Base-by-base conservation (phyloP, 1,140 invertebrate genomes). In the Drosophila repleta region DNA sequence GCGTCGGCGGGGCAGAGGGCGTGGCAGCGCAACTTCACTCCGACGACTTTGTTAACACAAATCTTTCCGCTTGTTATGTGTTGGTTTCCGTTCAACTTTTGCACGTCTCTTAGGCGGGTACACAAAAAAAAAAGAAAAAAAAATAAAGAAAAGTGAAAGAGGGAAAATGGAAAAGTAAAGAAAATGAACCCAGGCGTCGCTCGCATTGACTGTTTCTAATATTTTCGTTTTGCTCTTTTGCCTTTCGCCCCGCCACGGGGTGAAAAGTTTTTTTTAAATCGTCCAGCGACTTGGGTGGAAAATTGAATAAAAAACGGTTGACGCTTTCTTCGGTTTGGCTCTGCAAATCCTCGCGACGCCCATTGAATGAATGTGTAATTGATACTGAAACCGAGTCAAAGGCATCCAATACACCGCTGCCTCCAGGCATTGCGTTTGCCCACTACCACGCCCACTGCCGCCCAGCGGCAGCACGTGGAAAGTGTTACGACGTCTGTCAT, bases 21-120 rank as follows among this genome's bases (percentile, higher is more conserved):
- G 49, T 17, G 49, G n/a, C 26, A 17, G 24, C 46, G 46, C n/a
- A 35, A 68, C 21, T 52, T 49, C 32, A 66, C 67, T 37, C 64
- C 68, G 63, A 65, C 57, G 78, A 79, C 76, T 79, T 79, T 87
- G 82, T 85, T 85, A 80, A 79, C 70, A 76, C 74, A 82, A 87
- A 87, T 87, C 83, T 87, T 88, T 87, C 83, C 83, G 83, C 83
- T 87, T 87, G 83, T 88, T 87, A 87, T 88, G 75, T 53, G 49
- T 73, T 45, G 78, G 75, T 73, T 87, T 87, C 78, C 83, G 70
- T 56, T 78, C 37, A 78, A 79, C 83, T 82, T 85, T 82, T 24
- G 46, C 53, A 68, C 58, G 74, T 21, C 37, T n/a, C 63, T 52
- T 29, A 29, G 29, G 29, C 29, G 29, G 6, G 29, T 8, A 11